Base-by-base conservation (phyloP, 2,113 vertebrate genomes). In the Phalacrocorax carbo region DNA sequence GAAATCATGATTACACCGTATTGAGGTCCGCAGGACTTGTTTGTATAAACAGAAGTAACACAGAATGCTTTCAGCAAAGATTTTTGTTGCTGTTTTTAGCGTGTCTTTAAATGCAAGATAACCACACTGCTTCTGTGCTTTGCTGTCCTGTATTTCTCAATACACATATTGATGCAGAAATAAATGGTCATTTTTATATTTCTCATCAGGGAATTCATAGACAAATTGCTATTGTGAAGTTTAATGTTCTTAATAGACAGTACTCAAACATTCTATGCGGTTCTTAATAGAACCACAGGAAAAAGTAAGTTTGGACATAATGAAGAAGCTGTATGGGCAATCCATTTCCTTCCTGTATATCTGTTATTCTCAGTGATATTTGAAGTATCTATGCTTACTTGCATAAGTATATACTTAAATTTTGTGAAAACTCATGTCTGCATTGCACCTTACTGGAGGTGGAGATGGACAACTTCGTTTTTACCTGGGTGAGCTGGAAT, bases 81-180 rank as follows among this genome's bases (percentile, higher is more conserved):
- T 42, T 88, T 83, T 81, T 75, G 1, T 23, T 94, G 21, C 20
- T 75, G 29, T 55, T 71, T 76, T 11, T 30, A 66, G 7, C 11
- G 9, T 46, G 10, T 42, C 23, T 82, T 79, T 46, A 79, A 70
- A 76, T 66, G n/a, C 38, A 82, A n/a, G 54, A 49, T n/a, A 72
- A 61, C 1, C 13, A 7, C 0, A 0, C 21, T 62, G 11, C 5
- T 87, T 61, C 30, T 26, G 2, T 65, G 61, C 7, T 92, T 90
- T 82, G 20, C 40, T 70, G 8, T 77, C 29, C 40, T 65, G 3
- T 61, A 30, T 90, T 90, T 94, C 60, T 69, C 54, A 58, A 5
- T 34, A 30, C 3, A 9, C 40, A 9, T 3, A 34, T 13, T 70
- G 55, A 62, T 64, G 22, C 44, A 75, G 55, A 78, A 8, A 22